phyloP scores from a whole-genome alignment of 64 coral and sea anemone genomes.

The Stichodactyla helianthus region DNA sequence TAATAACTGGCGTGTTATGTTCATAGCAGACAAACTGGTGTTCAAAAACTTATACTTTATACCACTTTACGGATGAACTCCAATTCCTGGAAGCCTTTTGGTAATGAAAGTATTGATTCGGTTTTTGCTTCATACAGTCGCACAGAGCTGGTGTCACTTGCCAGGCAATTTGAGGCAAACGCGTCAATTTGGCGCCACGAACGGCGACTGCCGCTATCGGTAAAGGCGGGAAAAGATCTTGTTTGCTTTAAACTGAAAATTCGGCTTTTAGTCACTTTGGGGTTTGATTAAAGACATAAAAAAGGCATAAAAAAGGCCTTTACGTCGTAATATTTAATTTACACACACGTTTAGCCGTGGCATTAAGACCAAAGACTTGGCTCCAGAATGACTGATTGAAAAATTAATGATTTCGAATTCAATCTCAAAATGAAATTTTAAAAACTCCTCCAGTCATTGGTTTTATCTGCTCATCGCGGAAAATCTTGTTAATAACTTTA shows the following conservation, averaged over 20 bases:
- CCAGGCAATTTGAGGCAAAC: neutral
- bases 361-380: neutral
- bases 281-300: neutral
- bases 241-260: conserved; percentile 14
- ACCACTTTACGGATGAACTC: neutral
- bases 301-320: neutral
- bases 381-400: neutral
- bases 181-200: conserved; percentile 16
- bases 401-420: neutral
- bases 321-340: neutral
- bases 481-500: neutral
- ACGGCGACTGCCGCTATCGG: conserved; percentile 21
- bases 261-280: conserved; percentile 11
- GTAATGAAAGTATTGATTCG: neutral
- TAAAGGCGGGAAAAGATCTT: conserved; percentile 14
- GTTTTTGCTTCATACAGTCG: neutral
- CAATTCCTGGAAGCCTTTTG: neutral
- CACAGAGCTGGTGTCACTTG: neutral
- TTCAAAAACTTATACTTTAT: neutral
- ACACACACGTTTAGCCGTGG: neutral
- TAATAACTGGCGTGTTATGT: neutral
- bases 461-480: neutral
- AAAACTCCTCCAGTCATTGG: neutral
- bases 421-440: neutral
- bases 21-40: neutral